These are phyloP conservation scores for Mechanitis mazaeus DNA, from an alignment of 2,888 invertebrate species.

Conservation along the genomic window DNA sequence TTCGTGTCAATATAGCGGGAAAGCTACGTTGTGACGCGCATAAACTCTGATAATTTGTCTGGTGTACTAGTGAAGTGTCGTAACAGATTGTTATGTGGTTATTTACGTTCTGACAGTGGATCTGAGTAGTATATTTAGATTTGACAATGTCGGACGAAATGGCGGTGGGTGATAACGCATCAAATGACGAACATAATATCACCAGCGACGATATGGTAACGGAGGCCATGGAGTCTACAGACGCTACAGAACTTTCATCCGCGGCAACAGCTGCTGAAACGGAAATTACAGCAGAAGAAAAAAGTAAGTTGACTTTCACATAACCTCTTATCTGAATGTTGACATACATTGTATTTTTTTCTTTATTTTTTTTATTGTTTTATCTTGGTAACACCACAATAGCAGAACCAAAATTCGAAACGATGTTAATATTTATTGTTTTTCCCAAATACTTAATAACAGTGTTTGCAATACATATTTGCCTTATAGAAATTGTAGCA, in stretches of 20 bases:
- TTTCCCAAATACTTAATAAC: too few species aligned
- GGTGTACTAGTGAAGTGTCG: slow-evolving; percentile 52
- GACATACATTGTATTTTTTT: slow-evolving; percentile 25
- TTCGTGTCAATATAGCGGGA: slow-evolving; percentile 67
- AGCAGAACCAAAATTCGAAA: too few species aligned
- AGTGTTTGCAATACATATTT: too few species aligned
- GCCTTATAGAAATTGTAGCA: too few species aligned
- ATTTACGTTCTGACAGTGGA: slow-evolving; percentile 58
- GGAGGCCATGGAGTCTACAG: slow-evolving; percentile 39
- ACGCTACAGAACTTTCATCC: slow-evolving; percentile 35
- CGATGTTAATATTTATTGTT: too few species aligned
- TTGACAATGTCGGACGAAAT: slow-evolving; percentile 74
- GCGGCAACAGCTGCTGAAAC: slow-evolving; percentile 38
- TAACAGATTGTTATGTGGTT: slow-evolving; percentile 65
- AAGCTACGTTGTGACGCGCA: slow-evolving; percentile 70
- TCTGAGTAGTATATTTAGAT: slow-evolving; percentile 53
- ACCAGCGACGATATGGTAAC: slow-evolving; percentile 42
- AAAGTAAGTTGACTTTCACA: slow-evolving; percentile 34
- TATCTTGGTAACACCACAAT: background rate
- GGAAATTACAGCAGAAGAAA: slow-evolving; percentile 36
- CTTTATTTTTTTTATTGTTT: slow-evolving; percentile 1
- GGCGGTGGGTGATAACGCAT: slow-evolving; percentile 68
- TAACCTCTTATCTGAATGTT: slow-evolving; percentile 36
- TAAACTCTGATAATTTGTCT: slow-evolving; percentile 56
- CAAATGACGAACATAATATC: slow-evolving; percentile 51